Conservation (phyloP, 2,113 vertebrate species). For the Phocoena sinus region DNA sequence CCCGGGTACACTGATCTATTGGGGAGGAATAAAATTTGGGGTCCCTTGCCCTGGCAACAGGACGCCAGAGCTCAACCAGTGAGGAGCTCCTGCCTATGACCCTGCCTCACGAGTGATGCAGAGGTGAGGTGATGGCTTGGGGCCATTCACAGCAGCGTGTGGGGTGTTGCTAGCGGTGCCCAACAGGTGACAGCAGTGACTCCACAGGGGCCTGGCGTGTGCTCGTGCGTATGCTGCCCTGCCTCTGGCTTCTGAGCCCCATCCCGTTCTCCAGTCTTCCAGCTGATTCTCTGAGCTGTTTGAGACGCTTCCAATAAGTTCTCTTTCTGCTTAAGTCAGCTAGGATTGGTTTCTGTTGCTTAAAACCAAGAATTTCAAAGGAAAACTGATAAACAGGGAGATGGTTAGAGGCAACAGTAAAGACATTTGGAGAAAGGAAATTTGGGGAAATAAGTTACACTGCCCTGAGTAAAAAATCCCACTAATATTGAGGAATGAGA, state of each 20-base stretch:
- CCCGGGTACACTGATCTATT: neutral
- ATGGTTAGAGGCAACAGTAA: neutral
- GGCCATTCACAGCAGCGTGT: neutral
- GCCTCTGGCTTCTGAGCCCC: neutral
- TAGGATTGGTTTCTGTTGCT: neutral
- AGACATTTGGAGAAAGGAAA: neutral
- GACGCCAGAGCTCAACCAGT: neutral
- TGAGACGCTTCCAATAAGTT: neutral
- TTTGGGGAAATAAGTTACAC: neutral
- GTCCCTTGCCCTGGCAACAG: neutral
- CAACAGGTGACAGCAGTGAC: neutral
- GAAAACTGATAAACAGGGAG: neutral
- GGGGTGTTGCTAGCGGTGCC: neutral
- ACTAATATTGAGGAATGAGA: neutral
- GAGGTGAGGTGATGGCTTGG: neutral
- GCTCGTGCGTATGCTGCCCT: neutral
- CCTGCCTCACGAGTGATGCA: neutral
- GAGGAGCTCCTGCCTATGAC: neutral
- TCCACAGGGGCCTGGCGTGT: too few relatives aligned
- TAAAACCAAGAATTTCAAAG: neutral
- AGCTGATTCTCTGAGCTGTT: neutral
- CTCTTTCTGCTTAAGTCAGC: neutral
- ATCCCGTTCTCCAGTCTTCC: neutral
- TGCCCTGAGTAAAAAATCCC: neutral
- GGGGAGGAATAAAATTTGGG: neutral